Base-by-base conservation (phyloP, 2,797 vertebrate species). In the Smutsia temminckii region DNA sequence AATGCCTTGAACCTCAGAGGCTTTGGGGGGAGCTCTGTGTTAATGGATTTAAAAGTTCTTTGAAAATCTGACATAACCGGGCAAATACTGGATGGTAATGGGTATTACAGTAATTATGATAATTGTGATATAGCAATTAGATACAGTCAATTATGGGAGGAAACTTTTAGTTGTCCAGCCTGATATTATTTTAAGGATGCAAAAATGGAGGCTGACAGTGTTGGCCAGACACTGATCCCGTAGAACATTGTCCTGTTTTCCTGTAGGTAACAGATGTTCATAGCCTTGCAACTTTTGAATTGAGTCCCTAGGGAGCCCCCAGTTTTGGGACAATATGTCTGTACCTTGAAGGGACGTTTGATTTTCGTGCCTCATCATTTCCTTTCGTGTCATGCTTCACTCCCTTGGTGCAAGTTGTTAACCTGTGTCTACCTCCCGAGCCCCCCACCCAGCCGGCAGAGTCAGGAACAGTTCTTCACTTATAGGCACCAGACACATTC, bases 11-110 rank as follows among this genome's bases (percentile, higher is more conserved):
- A 69, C 66, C 66, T 74, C 16, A 37, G 85, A 72, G 42, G 40
- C 68, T 46, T 78, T 90, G 68, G 25, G 59, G 21, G 46, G n/a
- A 21, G 18, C 20, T 86, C 64, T 87, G 6, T n/a, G 34, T 84
- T n/a, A 85, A 53, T 29, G 71, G 74, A 59, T 81, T 86, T 79
- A 40, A 72, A 42, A 64, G 8, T 57, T 85, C 46, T 71, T 86
- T 91, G 84, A 93, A 74, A 80, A 91, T 64, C 32, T 94, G 51
- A 91, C 55, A 18, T 89, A 64, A 59, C 18, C 68, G 42, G 64
- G 20, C 64, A 80, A 91, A 83, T 25, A 17, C 34, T 59, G 68
- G 53, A 14, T 80, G 16, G 46, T 37, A 51, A 27, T 17, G 32
- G 32, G 46, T 8, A 0, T 86, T 85, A 57, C 59, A 37, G 32